Evolutionary conservation across 1,140 invertebrate genomes (phyloP).

Genomic region (Polypedilum vanderplanki): DNA sequence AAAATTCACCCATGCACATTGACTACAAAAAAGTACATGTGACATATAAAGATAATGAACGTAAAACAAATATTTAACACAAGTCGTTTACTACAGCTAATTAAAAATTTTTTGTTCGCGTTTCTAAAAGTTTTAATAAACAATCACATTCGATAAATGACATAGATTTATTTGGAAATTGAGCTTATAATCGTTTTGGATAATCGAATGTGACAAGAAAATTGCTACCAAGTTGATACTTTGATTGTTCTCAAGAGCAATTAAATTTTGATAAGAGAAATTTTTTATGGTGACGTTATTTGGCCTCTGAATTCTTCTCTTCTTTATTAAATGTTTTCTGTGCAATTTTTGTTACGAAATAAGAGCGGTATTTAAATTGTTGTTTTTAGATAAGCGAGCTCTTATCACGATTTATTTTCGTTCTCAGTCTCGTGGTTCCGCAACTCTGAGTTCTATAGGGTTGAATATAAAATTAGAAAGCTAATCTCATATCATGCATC

Average conservation of each 20-base stretch:
- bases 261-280: no score
- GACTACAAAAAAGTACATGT: not conserved
- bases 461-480: not conserved
- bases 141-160: no score
- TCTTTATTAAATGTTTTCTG: not conserved
- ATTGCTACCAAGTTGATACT: no score
- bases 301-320: no score
- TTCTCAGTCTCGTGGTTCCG: not conserved
- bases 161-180: no score
- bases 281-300: no score
- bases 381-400: not conserved
- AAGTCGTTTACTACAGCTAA: no score
- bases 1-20: not conserved
- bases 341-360: not conserved
- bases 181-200: no score
- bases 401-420: not conserved
- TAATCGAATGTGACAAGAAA: no score
- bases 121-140: no score
- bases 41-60: constrained; percentile 9
- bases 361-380: not conserved
- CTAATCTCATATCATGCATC: not conserved
- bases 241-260: no score
- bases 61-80: not conserved
- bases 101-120: no score
- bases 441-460: not conserved